These are phyloP conservation scores for Lucilia sericata DNA, from an alignment of 1,140 invertebrate genomes.

Conservation along the genomic window DNA sequence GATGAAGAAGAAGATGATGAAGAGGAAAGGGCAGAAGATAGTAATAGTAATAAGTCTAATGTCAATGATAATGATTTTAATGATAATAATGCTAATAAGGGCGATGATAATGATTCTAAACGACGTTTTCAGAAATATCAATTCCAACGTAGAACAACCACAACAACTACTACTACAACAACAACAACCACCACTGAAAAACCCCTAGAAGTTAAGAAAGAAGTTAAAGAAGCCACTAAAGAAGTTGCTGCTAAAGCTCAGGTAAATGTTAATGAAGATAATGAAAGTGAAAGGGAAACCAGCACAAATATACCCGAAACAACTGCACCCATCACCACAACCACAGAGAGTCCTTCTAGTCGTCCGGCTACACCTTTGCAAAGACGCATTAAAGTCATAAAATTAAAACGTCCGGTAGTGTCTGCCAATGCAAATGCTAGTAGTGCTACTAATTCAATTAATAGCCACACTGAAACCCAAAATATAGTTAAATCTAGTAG, in stretches of 20 bases:
- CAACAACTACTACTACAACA: conserved; percentile 49
- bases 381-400: conserved; percentile 60
- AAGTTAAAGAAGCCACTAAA: conserved; percentile 50
- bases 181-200: conserved; percentile 3
- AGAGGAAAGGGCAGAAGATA: background rate
- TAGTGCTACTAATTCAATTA: conserved; percentile 47
- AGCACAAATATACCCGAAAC: conserved; percentile 37
- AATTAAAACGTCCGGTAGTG: conserved; percentile 56
- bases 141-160: conserved; percentile 59
- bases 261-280: conserved; percentile 46
- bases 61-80: conserved; percentile 50
- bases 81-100: conserved; percentile 52
- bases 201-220: conserved; percentile 51
- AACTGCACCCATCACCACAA: conserved; percentile 44
- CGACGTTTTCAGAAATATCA: conserved; percentile 68
- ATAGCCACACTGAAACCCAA: conserved; percentile 47
- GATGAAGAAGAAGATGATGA: background rate
- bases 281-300: conserved; percentile 45
- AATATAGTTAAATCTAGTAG: conserved; percentile 43
- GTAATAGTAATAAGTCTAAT: conserved; percentile 38
- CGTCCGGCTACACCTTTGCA: conserved; percentile 50
- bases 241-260: conserved; percentile 47
- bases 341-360: conserved; percentile 41
- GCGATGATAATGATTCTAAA: conserved; percentile 58
- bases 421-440: conserved; percentile 28